Conservation (phyloP, 2,113 vertebrate genomes). For the Aix galericulata region DNA sequence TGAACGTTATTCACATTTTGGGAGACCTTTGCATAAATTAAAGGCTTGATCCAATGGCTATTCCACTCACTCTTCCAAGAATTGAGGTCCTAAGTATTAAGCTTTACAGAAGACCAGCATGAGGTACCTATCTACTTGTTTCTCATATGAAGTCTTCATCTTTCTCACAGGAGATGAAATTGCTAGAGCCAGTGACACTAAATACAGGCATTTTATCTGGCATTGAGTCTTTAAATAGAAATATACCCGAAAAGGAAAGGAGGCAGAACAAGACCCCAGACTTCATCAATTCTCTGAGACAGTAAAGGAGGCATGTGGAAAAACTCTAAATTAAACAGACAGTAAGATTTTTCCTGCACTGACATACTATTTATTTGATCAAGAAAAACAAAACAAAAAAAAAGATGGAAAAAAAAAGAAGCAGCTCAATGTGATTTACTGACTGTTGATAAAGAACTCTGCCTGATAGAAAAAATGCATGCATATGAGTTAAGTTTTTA, state of each 20-base stretch:
- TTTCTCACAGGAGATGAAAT: constrained; percentile 4
- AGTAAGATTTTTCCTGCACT: neutral
- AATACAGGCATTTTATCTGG: neutral
- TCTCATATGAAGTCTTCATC: neutral
- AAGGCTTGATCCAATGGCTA: neutral
- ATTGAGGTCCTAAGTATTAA: neutral
- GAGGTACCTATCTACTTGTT: neutral
- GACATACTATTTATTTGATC: neutral
- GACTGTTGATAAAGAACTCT: neutral
- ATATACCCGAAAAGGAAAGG: constrained; percentile 3
- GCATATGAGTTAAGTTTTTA: neutral
- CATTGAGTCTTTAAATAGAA: constrained; percentile 18
- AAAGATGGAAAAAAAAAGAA: neutral
- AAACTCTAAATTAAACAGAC: neutral
- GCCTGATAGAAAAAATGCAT: neutral
- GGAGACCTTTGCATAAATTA: neutral
- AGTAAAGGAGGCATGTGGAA: neutral
- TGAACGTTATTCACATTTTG: neutral
- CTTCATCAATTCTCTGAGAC: neutral
- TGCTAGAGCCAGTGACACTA: neutral
- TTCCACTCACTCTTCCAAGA: neutral
- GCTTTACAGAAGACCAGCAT: accelerated
- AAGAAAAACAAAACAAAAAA: neutral
- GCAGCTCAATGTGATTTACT: neutral
- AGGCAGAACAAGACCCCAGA: constrained; percentile 6